Base-by-base conservation (phyloP, 2,888 invertebrate genomes). In the Drosophila buzzatii region DNA sequence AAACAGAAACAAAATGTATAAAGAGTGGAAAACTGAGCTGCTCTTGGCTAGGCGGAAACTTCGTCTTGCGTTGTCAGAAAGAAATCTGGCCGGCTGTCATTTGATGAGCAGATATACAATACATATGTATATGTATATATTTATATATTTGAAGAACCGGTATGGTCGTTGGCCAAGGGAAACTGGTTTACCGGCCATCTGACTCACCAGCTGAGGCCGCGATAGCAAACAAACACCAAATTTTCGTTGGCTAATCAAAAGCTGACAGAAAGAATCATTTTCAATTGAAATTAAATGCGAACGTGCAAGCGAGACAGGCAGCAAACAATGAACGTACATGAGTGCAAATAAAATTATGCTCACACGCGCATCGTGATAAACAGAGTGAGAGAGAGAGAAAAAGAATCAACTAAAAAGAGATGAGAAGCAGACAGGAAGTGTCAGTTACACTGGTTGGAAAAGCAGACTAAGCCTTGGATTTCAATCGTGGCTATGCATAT, bases 171-270 rank as follows among this genome's bases (percentile, higher is more conserved):
- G 70, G 63, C 64, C 73, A 67, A 70, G 62, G 65, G 64, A 64
- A 85, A 84, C 89, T 80, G 83, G 89, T 88, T 84, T 73, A 53
- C 74, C 66, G 65, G 67, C 67, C 69, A 70, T 52, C 55, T 85
- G 89, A 88, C 69, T 88, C 83, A 88, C 57, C 76, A 67, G 75
- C 70, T 75, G 64, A 52, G 69, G n/a, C 59, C 49, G 53, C 23
- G 52, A 47, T 47, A 35, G 58, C 37, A 27, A 55, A 59, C 31
- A 51, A 51, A 51, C 51, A 35, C 45, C 31, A 42, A 51, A 39
- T 66, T 61, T 65, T 23, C 57, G 55, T 35, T 37, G 51, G 74
- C 74, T 79, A 86, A 89, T 88, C 83, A 85, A 83, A 82, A 62
- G 66, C 68, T 76, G 70, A 56, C 84, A 85, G 75, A 77, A 83